Percentiles rank a stretch among this genome's conserved stretches.
These are phyloP conservation scores for Drosophila sechellia DNA, from an alignment of 1,140 invertebrate species.

Conservation along the genomic window DNA sequence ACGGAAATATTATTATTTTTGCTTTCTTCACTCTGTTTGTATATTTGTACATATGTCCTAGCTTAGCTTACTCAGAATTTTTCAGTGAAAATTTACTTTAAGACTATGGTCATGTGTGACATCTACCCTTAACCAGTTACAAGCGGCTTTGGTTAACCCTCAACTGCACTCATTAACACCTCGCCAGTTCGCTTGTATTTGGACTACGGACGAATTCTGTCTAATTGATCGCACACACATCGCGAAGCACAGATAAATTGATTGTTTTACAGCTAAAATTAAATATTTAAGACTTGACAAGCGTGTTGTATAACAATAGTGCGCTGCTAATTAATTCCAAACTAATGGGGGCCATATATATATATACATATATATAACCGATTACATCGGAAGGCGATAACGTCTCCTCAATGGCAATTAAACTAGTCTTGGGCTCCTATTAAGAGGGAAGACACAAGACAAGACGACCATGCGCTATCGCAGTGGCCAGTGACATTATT, in stretches of 20 bases:
- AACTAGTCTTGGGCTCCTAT: constrained; percentile 9
- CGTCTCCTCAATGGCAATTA: constrained; percentile 6
- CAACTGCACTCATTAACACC: constrained; percentile 64
- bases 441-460: constrained; percentile 25
- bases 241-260: constrained; percentile 57
- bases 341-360: constrained; percentile 19
- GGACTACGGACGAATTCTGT: constrained; percentile 35
- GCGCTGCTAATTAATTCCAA: constrained; percentile 53
- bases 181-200: constrained; percentile 33
- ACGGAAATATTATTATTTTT: too few species aligned
- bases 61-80: background rate
- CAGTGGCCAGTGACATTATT: constrained; percentile 51
- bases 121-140: constrained; percentile 51
- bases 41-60: background rate
- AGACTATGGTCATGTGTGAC: constrained; percentile 1
- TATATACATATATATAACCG: constrained; percentile 7
- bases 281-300: constrained; percentile 55
- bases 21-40: too few species aligned
- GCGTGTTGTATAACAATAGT: constrained; percentile 38
- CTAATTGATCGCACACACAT: constrained; percentile 64
- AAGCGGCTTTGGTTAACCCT: constrained; percentile 43
- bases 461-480: constrained; percentile 36
- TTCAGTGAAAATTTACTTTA: too few species aligned
- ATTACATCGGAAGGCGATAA: constrained; percentile 15
- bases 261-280: constrained; percentile 69